Evolutionary conservation across 2,797 vertebrate genomes (phyloP).

Genomic region (Epinephelus malabaricus): DNA sequence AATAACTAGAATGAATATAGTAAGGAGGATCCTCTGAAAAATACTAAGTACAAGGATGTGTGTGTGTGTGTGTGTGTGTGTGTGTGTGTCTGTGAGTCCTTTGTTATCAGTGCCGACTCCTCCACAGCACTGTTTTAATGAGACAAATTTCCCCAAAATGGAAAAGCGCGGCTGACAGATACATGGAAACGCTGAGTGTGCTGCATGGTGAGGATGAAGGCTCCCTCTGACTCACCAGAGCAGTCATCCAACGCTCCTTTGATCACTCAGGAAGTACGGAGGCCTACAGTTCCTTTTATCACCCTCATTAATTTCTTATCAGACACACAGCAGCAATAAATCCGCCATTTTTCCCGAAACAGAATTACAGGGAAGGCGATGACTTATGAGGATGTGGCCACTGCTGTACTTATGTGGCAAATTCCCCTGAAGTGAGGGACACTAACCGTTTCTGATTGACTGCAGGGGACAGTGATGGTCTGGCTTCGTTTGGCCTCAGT

Average conservation of each 20-base stretch:
- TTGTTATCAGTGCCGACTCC: slow-evolving; percentile 7
- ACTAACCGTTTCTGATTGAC: slow-evolving; percentile 7
- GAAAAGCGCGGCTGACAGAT: slow-evolving; percentile 12
- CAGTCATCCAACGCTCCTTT: slow-evolving; percentile 43
- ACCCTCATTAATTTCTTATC: slow-evolving; percentile 70
- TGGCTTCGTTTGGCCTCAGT: slow-evolving; percentile 6
- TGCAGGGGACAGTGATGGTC: slow-evolving; percentile 3
- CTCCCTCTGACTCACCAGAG: slow-evolving; percentile 57
- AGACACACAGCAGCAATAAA: slow-evolving; percentile 48
- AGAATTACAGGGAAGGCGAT: slow-evolving; percentile 42
- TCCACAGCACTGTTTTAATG: slow-evolving; percentile 38
- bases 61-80: slow-evolving; percentile 2
- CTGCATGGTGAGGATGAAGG: slow-evolving; percentile 25
- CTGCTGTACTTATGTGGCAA: not conserved
- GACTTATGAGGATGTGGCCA: slow-evolving; percentile 65
- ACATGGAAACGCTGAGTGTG: slow-evolving; percentile 30
- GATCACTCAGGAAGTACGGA: slow-evolving; percentile 60
- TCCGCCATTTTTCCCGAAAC: slow-evolving; percentile 4
- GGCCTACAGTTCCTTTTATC: slow-evolving; percentile 59
- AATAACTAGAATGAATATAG: not conserved
- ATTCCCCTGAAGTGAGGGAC: slow-evolving; percentile 10
- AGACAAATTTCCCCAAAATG: slow-evolving; percentile 31
- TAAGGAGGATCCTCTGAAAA: slow-evolving; percentile 5
- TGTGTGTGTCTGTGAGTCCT: not conserved
- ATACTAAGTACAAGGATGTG: not conserved